Conservation (phyloP, 2,113 vertebrate species). For the Campylomormyrus numenius region DNA sequence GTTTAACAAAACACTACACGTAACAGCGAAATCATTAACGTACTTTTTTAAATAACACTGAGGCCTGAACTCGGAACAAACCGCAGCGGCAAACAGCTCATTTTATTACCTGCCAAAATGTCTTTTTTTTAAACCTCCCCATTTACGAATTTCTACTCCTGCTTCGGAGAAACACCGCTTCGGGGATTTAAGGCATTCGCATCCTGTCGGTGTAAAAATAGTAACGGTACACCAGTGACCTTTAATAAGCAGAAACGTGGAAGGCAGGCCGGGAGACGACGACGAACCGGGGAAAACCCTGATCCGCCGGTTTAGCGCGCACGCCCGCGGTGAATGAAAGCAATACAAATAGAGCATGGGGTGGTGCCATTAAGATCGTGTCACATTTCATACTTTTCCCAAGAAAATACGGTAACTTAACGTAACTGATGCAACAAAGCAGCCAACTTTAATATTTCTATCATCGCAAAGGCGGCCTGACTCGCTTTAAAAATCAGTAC, state of each 20-base stretch:
- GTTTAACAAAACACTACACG: neutral
- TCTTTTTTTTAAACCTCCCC: slow-evolving; percentile 24
- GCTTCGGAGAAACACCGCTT: slow-evolving; percentile 25
- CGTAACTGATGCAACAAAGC: neutral
- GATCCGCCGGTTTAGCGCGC: neutral
- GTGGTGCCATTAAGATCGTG: neutral
- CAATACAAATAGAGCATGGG: neutral
- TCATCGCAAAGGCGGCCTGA: neutral
- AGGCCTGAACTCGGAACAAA: neutral
- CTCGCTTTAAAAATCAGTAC: neutral
- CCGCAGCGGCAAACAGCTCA: neutral
- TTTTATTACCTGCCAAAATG: slow-evolving; percentile 29
- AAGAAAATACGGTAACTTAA: neutral
- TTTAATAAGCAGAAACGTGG: slow-evolving; percentile 20
- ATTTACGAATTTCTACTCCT: neutral
- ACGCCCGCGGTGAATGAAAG: neutral
- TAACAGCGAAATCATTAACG: neutral
- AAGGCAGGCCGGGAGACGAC: neutral
- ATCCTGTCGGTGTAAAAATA: slow-evolving; percentile 38
- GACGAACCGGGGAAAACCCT: neutral
- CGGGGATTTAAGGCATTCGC: slow-evolving; percentile 29
- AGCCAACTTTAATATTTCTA: neutral
- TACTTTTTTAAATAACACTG: neutral
- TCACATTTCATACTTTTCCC: neutral
- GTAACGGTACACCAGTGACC: slow-evolving; percentile 32